Conservation (phyloP, 2,888 invertebrate genomes). For the Emesis russula region DNA sequence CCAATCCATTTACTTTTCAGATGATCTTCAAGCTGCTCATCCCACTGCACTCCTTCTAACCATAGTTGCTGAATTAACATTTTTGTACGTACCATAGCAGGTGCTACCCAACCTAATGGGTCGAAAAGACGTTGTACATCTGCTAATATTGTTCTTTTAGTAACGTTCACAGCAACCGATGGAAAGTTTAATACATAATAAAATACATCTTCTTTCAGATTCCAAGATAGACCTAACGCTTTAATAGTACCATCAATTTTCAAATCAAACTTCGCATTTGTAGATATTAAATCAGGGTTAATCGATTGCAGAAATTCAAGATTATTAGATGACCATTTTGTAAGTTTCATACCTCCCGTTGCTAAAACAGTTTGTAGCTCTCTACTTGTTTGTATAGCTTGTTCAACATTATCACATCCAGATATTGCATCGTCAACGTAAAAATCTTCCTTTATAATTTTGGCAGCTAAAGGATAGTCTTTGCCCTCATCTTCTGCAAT, state of each 20-base stretch:
- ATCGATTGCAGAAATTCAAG: background rate
- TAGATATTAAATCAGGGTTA: background rate
- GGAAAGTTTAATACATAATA: background rate
- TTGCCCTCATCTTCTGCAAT: background rate
- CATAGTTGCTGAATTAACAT: background rate
- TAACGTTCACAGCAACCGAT: background rate
- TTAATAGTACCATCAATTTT: background rate
- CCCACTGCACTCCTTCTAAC: background rate
- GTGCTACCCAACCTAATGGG: background rate
- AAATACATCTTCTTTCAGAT: background rate
- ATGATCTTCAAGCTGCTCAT: background rate
- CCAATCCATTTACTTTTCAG: background rate
- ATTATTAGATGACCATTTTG: background rate
- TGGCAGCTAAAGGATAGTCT: background rate
- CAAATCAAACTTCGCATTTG: background rate
- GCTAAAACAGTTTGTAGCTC: background rate
- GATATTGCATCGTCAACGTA: background rate
- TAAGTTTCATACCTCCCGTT: background rate
- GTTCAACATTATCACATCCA: background rate
- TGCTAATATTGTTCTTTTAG: background rate
- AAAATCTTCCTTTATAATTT: background rate
- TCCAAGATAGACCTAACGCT: background rate
- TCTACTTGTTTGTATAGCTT: slow-evolving; percentile 2
- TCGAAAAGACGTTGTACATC: background rate
- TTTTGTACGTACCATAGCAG: background rate